Base-by-base conservation (phyloP, 92 coral and sea anemone species). In the Parazoanthus swiftii region DNA sequence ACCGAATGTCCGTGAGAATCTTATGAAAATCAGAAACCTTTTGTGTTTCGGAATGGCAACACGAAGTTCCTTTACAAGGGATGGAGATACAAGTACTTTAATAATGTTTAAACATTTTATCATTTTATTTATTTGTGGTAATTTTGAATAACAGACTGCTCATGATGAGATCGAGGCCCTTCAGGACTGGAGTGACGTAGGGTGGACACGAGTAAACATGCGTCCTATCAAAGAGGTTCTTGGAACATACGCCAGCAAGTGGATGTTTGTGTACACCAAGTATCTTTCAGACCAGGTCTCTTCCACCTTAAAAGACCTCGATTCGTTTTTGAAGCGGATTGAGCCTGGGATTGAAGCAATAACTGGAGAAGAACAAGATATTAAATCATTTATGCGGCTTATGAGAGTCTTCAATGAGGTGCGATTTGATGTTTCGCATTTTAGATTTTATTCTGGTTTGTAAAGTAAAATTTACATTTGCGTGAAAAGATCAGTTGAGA, bases 331-430 rank as follows among this genome's bases (percentile, higher is more conserved):
- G 78, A 97, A 97, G 86, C 98, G 99, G 42, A 97, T 97, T 72
- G 99, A 97, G 88, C 99, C 99, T 73, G 99, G 99, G 63, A 96
- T 97, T 48, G 99, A 97, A 77, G 99, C 99, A 67, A 97, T 97
- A 26, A 97, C 99, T 33, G 99, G 99, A 14, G 95, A 94, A 74
- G 99, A 97, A 85, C 94, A 90, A 83, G 99, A 97, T 86, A 97
- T 97, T 72, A 93, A 91, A 51, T 95, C 99, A 5, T 97, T 97
- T 85, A 97, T 97, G 99, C 91, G 99, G 15, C 88, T 97, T 11
- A 97, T 97, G 99, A 79, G 99, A 77, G 98, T 97, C 74, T 97
- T 97, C 88, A 97, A 97, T 35, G 99, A 97, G 99, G 99, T 96
- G 90, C 15, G 26, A 25, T 26, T 39, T 13, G 43, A 33, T 46